These are phyloP conservation scores for Prinia subflava DNA, from an alignment of 2,113 vertebrate genomes.

Conservation along the genomic window DNA sequence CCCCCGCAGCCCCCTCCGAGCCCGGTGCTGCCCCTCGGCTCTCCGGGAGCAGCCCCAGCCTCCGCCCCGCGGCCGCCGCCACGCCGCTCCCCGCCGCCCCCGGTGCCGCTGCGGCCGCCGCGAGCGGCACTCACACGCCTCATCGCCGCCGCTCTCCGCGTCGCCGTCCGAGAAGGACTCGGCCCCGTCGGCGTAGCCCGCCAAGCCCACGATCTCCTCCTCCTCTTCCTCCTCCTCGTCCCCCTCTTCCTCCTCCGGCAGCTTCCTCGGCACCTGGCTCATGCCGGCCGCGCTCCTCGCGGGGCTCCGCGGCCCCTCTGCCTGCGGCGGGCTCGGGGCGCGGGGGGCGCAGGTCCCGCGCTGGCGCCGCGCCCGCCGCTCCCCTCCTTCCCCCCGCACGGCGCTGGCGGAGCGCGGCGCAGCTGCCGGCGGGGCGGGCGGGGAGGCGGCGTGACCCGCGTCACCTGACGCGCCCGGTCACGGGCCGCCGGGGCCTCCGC, in stretches of 20 bases:
- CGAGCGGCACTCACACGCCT: constrained; percentile 64
- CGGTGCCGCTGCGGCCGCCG: neutral
- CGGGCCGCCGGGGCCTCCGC: neutral
- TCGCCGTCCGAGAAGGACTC: constrained; percentile 71
- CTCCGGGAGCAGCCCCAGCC: neutral
- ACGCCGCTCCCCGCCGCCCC: neutral
- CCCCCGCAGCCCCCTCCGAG: neutral
- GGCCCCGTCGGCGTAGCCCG: constrained; percentile 69
- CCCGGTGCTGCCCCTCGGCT: neutral
- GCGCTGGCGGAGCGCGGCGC: too few relatives aligned
- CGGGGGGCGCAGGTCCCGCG: neutral
- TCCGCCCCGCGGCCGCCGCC: neutral
- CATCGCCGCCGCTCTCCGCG: constrained; percentile 68
- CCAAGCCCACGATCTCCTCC: constrained; percentile 70
- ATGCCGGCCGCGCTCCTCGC: constrained; percentile 29
- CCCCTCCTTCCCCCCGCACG: neutral
- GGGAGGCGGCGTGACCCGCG: constrained; percentile 74
- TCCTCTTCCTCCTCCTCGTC: constrained; percentile 69
- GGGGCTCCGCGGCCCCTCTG: neutral
- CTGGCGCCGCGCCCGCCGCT: neutral
- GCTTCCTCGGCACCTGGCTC: constrained; percentile 73
- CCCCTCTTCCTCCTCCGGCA: constrained; percentile 40
- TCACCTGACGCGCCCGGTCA: constrained; percentile 73
- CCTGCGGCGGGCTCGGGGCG: neutral
- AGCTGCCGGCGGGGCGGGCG: neutral